Percentiles rank a stretch among this genome's conserved stretches.
Conservation (phyloP, 2,113 vertebrate genomes). For the Trogon surrucura region DNA sequence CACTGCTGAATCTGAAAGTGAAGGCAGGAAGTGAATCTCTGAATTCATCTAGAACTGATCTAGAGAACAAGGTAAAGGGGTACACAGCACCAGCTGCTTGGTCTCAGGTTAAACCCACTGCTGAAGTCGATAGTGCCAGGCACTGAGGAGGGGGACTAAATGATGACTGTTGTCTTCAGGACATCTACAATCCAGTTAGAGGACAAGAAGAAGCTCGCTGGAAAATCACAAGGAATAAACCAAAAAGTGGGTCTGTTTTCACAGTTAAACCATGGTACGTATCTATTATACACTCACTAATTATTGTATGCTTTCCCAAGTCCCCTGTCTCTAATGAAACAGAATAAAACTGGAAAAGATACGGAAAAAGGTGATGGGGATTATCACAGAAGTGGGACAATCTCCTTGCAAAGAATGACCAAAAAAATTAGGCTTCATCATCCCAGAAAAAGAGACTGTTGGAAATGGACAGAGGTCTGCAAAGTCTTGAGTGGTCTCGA, state of each 20-base stretch:
- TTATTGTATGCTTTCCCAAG: background rate
- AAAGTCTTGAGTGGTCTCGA: background rate
- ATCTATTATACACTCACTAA: background rate
- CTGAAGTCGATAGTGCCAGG: background rate
- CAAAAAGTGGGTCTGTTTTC: background rate
- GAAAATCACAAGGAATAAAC: background rate
- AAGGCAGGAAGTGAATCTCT: background rate
- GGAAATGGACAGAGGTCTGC: background rate
- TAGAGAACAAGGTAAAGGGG: background rate
- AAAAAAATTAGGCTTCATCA: background rate
- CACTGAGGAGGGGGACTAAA: background rate
- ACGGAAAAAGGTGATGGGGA: background rate
- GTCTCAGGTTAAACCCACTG: background rate
- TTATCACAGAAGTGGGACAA: constrained; percentile 27
- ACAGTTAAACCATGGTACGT: background rate
- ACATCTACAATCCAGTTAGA: background rate
- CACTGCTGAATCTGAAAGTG: background rate
- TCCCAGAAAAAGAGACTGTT: background rate
- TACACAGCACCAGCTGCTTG: background rate
- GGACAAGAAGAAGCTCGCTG: background rate
- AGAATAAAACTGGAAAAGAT: background rate
- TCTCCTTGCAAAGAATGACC: background rate
- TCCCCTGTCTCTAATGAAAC: background rate
- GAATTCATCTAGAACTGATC: background rate
- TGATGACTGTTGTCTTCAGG: background rate